These are phyloP conservation scores for Cotesia typhae DNA, from an alignment of 1,140 invertebrate genomes.

Conservation along the genomic window DNA sequence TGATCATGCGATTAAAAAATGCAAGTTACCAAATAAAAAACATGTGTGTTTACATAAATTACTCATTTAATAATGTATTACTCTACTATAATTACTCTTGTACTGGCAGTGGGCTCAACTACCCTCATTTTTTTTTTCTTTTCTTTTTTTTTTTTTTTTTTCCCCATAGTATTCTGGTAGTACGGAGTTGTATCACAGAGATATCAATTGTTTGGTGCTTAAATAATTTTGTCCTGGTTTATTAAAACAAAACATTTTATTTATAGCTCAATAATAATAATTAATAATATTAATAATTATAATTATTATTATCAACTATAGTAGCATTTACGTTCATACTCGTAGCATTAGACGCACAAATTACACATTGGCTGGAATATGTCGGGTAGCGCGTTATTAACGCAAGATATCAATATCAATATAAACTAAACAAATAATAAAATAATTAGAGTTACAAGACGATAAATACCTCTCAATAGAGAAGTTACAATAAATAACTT, in stretches of 20 bases:
- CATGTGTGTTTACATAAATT: not conserved
- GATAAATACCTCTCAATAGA: not conserved
- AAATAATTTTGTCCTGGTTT: slow-evolving; percentile 27
- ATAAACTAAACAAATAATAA: slow-evolving; percentile 5
- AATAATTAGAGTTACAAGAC: not conserved
- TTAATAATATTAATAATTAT: too few species aligned
- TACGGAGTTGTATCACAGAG: slow-evolving; percentile 57
- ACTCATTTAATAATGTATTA: slow-evolving; percentile 19
- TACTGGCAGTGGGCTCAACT: slow-evolving; percentile 59
- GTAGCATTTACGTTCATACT: too few species aligned
- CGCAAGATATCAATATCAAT: too few species aligned
- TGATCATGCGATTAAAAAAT: not conserved
- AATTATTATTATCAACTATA: too few species aligned
- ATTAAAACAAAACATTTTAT: not conserved
- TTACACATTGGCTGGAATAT: too few species aligned
- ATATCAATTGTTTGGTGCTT: slow-evolving; percentile 54
- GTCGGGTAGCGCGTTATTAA: too few species aligned
- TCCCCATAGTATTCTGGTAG: slow-evolving; percentile 48
- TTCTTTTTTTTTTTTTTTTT: too few species aligned
- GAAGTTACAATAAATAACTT: slow-evolving; percentile 26
- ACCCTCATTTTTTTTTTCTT: slow-evolving; percentile 37
- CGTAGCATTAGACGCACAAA: too few species aligned
- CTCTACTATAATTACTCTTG: slow-evolving; percentile 38
- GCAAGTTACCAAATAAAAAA: not conserved
- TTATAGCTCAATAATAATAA: not conserved